Evolutionary conservation across 2,113 vertebrate genomes (phyloP), one percentile per base, ranked within the genome.

Genomic region (Cranoglanis bouderius): DNA sequence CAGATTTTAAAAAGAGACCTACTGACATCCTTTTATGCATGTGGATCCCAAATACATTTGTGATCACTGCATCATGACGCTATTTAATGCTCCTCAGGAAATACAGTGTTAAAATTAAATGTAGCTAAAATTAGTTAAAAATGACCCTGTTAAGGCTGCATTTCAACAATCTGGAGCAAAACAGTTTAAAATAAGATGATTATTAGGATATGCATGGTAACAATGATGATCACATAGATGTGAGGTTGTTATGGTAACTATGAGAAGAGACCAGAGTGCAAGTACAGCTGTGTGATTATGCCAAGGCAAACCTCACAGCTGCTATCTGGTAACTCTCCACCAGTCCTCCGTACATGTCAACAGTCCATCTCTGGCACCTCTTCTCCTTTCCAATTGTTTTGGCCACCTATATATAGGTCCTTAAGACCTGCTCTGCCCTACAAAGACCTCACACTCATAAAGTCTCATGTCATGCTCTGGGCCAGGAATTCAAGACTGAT

Each of bases 401-500:
- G 85, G 38, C 49, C 35, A 86, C 59, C 89, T 92, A 92, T 88
- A 88, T 90, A 86, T 90, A 88, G 89, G 8, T 83, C 43, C 70
- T 75, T 88, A 89, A 89, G 80, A 82, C 65, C 83, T 82, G 70
- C 84, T 91, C 77, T 80, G 74, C 77, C 89, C 77, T 67, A 83
- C 85, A 89, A 87, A 90, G 78, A 63, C 84, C 85, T 86, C 89
- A 87, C 90, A 78, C 87, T 75, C 90, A 75, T 91, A 80, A 92
- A 63, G 89, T 55, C 46, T 53, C 67, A 77, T 84, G 86, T 61
- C 92, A 91, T 88, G 84, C 91, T 91, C 90, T 67, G 86, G 91
- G 32, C 38, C 51, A 55, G 90, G 92, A 94, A 94, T 94, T 91
- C 89, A 92, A 93, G 92, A 92, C 88, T 90, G 93, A 94, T 94